Percentiles rank a stretch among this genome's conserved stretches.
phyloP scores from a whole-genome alignment of 2,797 vertebrate species.

The Syngnathus acus region DNA sequence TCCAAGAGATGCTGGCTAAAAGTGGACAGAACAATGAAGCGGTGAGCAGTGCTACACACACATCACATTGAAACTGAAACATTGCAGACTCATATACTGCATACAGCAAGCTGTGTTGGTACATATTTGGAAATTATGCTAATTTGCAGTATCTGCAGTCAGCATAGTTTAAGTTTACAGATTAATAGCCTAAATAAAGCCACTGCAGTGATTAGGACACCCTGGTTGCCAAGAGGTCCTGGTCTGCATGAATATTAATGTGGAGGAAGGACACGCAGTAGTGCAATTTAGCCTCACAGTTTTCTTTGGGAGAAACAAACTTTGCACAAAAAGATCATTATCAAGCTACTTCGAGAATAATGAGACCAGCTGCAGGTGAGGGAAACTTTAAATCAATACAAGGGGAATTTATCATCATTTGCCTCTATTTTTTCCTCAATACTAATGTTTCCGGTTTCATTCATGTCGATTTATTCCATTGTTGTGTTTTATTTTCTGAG shows the following conservation, averaged over 20 bases:
- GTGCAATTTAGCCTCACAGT: slow-evolving; percentile 4
- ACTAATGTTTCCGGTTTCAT: slow-evolving; percentile 22
- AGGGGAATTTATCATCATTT: slow-evolving; percentile 12
- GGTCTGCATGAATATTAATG: slow-evolving; percentile 43
- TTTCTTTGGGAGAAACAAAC: slow-evolving; percentile 13
- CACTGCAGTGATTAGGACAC: slow-evolving; percentile 24
- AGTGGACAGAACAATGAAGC: slow-evolving; percentile 81
- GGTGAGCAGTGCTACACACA: slow-evolving; percentile 72
- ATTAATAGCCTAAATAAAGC: slow-evolving; percentile 34
- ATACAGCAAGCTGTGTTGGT: slow-evolving; percentile 8
- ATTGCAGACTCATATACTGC: neutral
- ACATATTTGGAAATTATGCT: slow-evolving; percentile 15
- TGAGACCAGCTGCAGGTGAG: neutral
- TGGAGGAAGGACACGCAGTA: slow-evolving; percentile 20
- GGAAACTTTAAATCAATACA: slow-evolving; percentile 14
- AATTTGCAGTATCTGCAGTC: slow-evolving; percentile 14
- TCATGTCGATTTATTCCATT: slow-evolving; percentile 49
- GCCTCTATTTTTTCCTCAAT: slow-evolving; percentile 13
- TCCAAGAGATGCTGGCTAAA: slow-evolving; percentile 96
- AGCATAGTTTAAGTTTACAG: slow-evolving; percentile 25
- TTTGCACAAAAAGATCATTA: slow-evolving; percentile 1
- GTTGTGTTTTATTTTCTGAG: slow-evolving; percentile 52
- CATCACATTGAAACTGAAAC: neutral
- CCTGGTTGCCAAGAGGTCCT: slow-evolving; percentile 21
- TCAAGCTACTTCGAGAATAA: neutral